Conservation (phyloP, 2,113 vertebrate species). For the Raja brachyura region DNA sequence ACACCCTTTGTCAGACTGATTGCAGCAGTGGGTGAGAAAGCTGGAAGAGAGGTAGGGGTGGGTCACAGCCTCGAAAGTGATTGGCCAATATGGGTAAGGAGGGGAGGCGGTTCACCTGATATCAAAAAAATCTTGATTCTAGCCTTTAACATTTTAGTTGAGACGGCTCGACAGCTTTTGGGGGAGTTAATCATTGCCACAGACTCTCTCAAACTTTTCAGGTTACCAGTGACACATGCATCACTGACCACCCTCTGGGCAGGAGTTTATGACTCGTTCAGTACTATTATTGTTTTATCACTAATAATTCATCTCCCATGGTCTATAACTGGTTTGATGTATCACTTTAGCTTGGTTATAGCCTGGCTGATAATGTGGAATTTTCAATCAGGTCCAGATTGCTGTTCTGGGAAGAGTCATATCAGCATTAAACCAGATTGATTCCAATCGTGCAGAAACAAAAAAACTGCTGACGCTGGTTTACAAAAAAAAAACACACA, state of each 20-base stretch:
- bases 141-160: background rate
- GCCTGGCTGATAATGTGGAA: background rate
- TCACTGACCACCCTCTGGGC: slow-evolving; percentile 47
- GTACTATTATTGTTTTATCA: background rate
- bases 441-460: background rate
- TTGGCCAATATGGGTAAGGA: too few relatives aligned
- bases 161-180: background rate
- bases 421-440: background rate
- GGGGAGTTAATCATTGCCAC: background rate
- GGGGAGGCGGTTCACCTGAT: too few relatives aligned
- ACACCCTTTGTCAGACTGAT: background rate
- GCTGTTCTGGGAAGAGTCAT: background rate
- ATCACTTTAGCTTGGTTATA: background rate
- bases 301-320: background rate
- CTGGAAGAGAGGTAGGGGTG: too few relatives aligned
- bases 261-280: background rate
- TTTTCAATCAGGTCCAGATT: background rate
- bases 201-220: background rate
- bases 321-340: background rate
- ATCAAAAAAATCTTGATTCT: background rate
- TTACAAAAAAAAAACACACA: too few relatives aligned
- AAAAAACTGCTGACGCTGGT: too few relatives aligned
- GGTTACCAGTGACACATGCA: background rate
- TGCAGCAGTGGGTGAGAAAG: too few relatives aligned
- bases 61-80: too few relatives aligned